Evolutionary conservation across 2,113 vertebrate species (phyloP).

Genomic region (Anguilla rostrata): DNA sequence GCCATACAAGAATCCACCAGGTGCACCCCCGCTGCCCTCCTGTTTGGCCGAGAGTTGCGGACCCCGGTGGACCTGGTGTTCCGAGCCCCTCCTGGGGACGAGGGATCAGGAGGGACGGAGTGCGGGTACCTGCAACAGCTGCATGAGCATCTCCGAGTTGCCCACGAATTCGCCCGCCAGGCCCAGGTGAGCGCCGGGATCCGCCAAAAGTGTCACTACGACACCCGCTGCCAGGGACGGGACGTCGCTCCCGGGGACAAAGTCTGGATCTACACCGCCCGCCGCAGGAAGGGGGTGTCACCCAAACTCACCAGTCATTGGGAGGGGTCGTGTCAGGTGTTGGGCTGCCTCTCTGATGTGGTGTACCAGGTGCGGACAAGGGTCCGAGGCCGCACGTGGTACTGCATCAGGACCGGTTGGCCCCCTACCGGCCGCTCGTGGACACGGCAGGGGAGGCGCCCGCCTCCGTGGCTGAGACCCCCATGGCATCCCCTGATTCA

Average conservation of each 20-base stretch:
- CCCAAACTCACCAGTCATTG: constrained; percentile 17
- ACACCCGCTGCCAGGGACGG: constrained; percentile 8
- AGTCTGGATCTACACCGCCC: no score
- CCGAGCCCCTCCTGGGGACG: not conserved
- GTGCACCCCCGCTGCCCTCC: no score
- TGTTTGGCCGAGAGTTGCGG: constrained; percentile 7
- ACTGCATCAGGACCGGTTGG: constrained; percentile 15
- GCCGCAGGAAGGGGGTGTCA: constrained; percentile 9
- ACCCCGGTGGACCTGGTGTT: constrained; percentile 17
- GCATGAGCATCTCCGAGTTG: not conserved
- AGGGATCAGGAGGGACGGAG: not conserved
- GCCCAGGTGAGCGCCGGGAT: not conserved
- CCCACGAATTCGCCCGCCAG: constrained; percentile 4
- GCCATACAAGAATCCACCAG: no score
- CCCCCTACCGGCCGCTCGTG: no score
- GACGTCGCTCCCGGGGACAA: no score
- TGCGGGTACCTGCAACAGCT: not conserved
- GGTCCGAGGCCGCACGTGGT: not conserved
- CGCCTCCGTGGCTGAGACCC: no score
- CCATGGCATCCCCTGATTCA: no score
- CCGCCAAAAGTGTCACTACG: not conserved
- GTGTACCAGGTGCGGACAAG: constrained; percentile 5
- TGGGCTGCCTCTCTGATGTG: not conserved
- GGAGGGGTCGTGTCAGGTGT: not conserved
- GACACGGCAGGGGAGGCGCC: no score